Conservation (phyloP, 2,888 invertebrate species). For the Spodoptera exigua region DNA sequence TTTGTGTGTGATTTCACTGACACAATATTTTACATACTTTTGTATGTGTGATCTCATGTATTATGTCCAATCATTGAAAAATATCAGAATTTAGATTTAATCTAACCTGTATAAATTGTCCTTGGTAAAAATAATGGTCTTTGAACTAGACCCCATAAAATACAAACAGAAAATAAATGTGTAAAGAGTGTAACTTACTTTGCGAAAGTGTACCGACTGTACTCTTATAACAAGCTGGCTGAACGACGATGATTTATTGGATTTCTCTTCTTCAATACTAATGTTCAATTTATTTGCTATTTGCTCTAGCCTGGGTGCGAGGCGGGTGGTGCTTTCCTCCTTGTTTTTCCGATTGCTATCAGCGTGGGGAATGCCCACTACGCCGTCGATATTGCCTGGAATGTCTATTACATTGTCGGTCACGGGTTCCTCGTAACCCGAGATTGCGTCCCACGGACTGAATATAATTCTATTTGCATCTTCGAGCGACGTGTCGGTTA, state of each 20-base stretch:
- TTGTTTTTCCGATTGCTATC: conserved; percentile 78
- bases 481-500: conserved; percentile 84
- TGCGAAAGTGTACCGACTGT: conserved; percentile 85
- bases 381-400: conserved; percentile 78
- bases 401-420: conserved; percentile 85
- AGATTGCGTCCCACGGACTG: conserved; percentile 87
- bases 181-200: conserved; percentile 70
- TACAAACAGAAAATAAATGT: background rate
- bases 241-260: conserved; percentile 86
- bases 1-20: no score
- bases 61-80: no score
- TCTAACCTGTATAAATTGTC: no score
- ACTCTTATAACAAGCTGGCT: conserved; percentile 87
- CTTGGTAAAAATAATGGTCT: no score
- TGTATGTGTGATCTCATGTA: no score
- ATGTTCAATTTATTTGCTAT: conserved; percentile 84
- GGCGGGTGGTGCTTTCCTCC: conserved; percentile 70
- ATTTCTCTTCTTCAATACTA: conserved; percentile 84
- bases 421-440: conserved; percentile 82
- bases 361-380: conserved; percentile 66
- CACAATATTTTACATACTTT: no score
- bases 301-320: conserved; percentile 74
- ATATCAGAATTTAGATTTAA: no score
- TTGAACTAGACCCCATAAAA: no score
- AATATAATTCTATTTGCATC: conserved; percentile 88